Evolutionary conservation across 1,140 invertebrate species (phyloP), one percentile per base, ranked within the genome.

Genomic region (Epicauta chinensis): DNA sequence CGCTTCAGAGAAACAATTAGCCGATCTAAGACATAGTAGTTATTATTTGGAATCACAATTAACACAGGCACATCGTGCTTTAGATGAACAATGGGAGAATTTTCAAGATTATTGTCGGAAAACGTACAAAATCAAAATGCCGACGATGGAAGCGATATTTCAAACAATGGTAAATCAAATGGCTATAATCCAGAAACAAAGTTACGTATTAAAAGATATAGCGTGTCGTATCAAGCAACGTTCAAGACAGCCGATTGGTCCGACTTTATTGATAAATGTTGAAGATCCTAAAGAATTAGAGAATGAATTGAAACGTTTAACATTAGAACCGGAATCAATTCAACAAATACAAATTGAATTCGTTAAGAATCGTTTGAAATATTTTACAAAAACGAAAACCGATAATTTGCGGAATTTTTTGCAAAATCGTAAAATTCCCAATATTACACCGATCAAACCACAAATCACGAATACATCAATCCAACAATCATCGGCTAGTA

Each of bases 81-180:
- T 86, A 3, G 80, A 83, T 57, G 70, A 75, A 10, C 76, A 81
- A 46, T 84, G 81, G 82, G 75, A 76, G 10, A 73, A 76, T 45
- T 73, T 75, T 59, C 69, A 77, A 48, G 68, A 75, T 42, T 64
- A 72, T 12, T 67, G 71, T 2, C 74, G 74, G 48, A 74, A 73
- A 47, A 62, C 58, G 4, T 65, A 71, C 11, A 69, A 66, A 50
- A 67, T 74, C 63, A 72, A 72, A 59, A 77, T 81, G 56, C 77
- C 78, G 2, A 80, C 77, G 1, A 61, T 84, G 53, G 83, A 86
- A 62, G 75, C 78, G 16, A 77, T 86, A 3, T 86, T 84, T 65
- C 80, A 83, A 63, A 76, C 80, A 0, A 71, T 86, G 51, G 77
- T 82, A 7, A 76, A 74, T 29, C 79, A 84, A 32, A 78, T 78